Evolutionary conservation across 1,140 invertebrate genomes (phyloP).

Genomic region (Drosophila mayri): DNA sequence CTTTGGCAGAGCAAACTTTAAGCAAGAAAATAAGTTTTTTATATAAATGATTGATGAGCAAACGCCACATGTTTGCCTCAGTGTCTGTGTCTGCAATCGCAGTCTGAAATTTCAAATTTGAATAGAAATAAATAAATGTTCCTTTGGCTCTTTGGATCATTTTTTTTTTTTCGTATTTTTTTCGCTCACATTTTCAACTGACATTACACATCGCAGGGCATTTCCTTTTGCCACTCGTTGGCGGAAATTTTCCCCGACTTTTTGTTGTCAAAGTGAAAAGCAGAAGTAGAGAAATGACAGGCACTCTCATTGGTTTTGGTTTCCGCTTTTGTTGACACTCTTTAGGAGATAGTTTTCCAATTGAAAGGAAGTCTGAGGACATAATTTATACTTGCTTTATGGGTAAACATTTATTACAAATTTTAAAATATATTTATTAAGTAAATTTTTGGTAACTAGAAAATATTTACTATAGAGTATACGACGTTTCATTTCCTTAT

Average conservation of each 20-base stretch:
- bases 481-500: neutral
- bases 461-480: constrained; percentile 8
- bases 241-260: constrained; percentile 41
- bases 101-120: constrained; percentile 48
- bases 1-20: constrained; percentile 55
- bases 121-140: constrained; percentile 59
- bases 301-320: neutral
- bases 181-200: constrained; percentile 7
- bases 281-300: constrained; percentile 11
- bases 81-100: constrained; percentile 31
- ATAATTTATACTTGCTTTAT: neutral
- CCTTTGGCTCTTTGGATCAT: constrained; percentile 20
- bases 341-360: neutral
- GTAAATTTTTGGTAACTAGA: neutral
- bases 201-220: constrained; percentile 23
- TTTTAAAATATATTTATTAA: neutral
- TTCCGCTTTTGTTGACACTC: constrained; percentile 7
- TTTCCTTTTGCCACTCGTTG: constrained; percentile 20
- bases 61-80: constrained; percentile 33
- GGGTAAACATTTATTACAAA: neutral
- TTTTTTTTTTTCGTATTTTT: no score
- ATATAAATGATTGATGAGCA: constrained; percentile 74
- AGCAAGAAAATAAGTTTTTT: constrained; percentile 73
- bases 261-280: constrained; percentile 30
- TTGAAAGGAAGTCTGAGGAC: neutral